Conservation (phyloP, 2,797 vertebrate species). For the Betta splendens region DNA sequence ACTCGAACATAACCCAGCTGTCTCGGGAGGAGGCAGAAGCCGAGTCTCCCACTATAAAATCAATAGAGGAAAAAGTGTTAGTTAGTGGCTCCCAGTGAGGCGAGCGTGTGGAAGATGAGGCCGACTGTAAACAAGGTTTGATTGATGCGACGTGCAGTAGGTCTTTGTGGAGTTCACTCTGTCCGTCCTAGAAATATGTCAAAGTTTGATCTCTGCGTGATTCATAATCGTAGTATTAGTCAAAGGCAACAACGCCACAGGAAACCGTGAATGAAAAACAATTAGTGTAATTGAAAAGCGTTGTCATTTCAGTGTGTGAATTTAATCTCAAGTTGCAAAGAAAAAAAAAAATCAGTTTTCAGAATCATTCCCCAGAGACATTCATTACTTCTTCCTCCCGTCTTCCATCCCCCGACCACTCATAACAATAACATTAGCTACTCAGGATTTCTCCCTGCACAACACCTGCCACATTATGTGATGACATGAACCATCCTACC, state of each 20-base stretch:
- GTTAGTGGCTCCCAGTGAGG: not conserved
- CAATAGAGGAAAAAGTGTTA: not conserved
- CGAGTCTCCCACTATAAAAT: not conserved
- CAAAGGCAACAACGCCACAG: not conserved
- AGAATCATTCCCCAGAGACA: slow-evolving; percentile 19
- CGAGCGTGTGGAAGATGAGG: slow-evolving; percentile 1
- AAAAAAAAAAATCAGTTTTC: slow-evolving; percentile 4
- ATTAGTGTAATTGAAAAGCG: slow-evolving; percentile 3
- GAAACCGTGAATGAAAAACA: slow-evolving; percentile 1
- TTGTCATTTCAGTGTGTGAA: slow-evolving; percentile 11
- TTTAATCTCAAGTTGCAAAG: slow-evolving; percentile 18
- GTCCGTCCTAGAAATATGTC: not conserved
- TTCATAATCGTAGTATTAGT: not conserved
- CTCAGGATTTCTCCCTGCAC: slow-evolving; percentile 52
- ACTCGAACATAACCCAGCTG: not conserved
- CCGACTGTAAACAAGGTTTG: not conserved
- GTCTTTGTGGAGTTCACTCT: not conserved
- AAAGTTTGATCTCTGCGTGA: not conserved
- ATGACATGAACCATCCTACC: slow-evolving; percentile 67
- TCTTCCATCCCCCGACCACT: slow-evolving; percentile 21
- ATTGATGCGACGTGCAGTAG: not conserved
- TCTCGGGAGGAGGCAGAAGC: not conserved
- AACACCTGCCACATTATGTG: slow-evolving; percentile 74
- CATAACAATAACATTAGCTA: slow-evolving; percentile 62
- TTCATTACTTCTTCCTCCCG: not conserved